These are phyloP conservation scores for Chrysolina oricalcia DNA, from an alignment of 2,888 invertebrate genomes.

Conservation along the genomic window DNA sequence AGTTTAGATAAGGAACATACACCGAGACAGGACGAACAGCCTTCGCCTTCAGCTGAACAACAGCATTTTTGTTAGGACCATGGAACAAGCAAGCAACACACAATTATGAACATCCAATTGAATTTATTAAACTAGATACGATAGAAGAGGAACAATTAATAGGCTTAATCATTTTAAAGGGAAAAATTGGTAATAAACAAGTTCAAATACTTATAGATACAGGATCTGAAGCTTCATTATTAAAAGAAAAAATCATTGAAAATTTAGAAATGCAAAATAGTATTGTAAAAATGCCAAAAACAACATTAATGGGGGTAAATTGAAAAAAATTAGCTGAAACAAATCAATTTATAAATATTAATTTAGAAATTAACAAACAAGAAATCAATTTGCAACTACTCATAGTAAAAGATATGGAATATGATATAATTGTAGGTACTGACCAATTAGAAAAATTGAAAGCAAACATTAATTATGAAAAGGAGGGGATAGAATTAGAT, in stretches of 20 bases:
- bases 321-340: slow-evolving; percentile 13
- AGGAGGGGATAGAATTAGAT: background rate
- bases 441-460: too few relatives aligned
- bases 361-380: slow-evolving; percentile 9
- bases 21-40: too few relatives aligned
- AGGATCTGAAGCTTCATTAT: too few relatives aligned
- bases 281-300: too few relatives aligned
- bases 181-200: slow-evolving; percentile 4
- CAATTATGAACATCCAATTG: slow-evolving; percentile 6
- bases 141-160: background rate
- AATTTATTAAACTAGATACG: slow-evolving; percentile 3
- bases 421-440: slow-evolving; percentile 20
- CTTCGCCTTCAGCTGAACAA: too few relatives aligned
- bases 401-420: slow-evolving; percentile 22
- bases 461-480: background rate
- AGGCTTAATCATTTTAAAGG: background rate
- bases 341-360: too few relatives aligned
- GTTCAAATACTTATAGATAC: background rate
- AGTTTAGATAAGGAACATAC: too few relatives aligned
- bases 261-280: slow-evolving; percentile 10
- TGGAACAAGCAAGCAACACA: background rate
- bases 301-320: too few relatives aligned
- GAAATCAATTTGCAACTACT: slow-evolving; percentile 10
- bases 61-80: too few relatives aligned
- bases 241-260: too few relatives aligned